Base-by-base conservation (phyloP, 1,140 invertebrate genomes). In the Thereuonema tuberculata region DNA sequence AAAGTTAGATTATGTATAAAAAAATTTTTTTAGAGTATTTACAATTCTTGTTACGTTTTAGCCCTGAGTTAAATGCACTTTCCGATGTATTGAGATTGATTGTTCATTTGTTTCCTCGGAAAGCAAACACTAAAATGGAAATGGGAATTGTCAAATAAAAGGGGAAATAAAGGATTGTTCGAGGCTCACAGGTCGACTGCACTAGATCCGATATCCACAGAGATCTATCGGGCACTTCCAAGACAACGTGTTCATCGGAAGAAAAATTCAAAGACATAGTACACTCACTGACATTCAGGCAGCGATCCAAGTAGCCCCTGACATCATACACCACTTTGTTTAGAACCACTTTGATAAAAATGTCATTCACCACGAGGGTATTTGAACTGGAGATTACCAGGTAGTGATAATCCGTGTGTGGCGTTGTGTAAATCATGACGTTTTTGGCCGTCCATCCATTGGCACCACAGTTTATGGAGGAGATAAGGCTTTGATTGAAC, bases 81-180 rank as follows among this genome's bases (percentile, higher is more conserved):
- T n/a, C n/a, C n/a, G n/a, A n/a, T n/a, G n/a, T n/a, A n/a, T n/a
- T n/a, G n/a, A n/a, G n/a, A n/a, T n/a, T n/a, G n/a, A n/a, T n/a
- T n/a, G n/a, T n/a, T n/a, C n/a, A n/a, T 28, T 50, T 59, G 43
- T 29, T 60, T 60, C 59, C 59, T 25, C 59, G 9, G 46, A 60
- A 60, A 2, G 59, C 59, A 54, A 60, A 60, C 14, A 60, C n/a
- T 27, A 60, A 55, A 31, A 60, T 60, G 27, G 49, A 54, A 26
- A 60, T 60, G 12, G 59, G 59, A 2, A 60, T 26, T 2, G 2
- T 50, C 3, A 60, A 15, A 47, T 60, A 60, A 55, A 60, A 60
- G 5, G 59, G 59, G 27, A 60, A 53, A 28, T 60, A 60, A 9
- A 60, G 20, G 2, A 55, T 47, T 5, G 59, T 60, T 31, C 59